Percentiles rank a stretch among this genome's conserved stretches.
Evolutionary conservation across 1,140 invertebrate genomes (phyloP).

Genomic region (Kradibia gibbosae): DNA sequence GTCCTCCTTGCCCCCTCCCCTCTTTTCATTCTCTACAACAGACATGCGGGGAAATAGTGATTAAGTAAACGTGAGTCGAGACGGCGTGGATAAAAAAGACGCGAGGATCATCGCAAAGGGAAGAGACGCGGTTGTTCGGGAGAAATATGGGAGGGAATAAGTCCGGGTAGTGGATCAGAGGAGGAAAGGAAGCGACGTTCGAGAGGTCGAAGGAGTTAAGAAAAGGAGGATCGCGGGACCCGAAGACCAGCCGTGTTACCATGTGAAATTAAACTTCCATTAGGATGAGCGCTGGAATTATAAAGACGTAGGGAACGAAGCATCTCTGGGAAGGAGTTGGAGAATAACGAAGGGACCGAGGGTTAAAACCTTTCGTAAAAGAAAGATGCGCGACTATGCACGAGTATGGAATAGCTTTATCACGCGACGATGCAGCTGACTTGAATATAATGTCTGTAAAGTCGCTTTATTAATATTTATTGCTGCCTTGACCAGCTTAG

Average conservation of each 20-base stretch:
- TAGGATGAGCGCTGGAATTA: slow-evolving; percentile 63
- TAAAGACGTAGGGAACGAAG: slow-evolving; percentile 56
- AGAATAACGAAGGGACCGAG: neutral
- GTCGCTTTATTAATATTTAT: neutral
- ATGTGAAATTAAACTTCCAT: slow-evolving; percentile 66
- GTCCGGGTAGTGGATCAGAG: slow-evolving; percentile 40
- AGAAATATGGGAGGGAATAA: neutral
- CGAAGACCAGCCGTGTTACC: slow-evolving; percentile 38
- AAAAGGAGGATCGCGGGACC: slow-evolving; percentile 39
- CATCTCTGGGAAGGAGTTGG: neutral
- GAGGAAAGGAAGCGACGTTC: slow-evolving; percentile 20
- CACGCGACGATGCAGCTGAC: neutral
- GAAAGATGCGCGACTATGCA: neutral
- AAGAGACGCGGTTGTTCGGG: neutral
- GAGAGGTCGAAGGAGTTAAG: slow-evolving; percentile 29
- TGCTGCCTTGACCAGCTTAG: neutral
- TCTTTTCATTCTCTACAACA: neutral
- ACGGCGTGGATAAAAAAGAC: slow-evolving; percentile 16
- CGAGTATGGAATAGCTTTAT: neutral
- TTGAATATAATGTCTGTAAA: neutral
- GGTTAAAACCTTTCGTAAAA: neutral
- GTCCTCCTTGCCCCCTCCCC: neutral
- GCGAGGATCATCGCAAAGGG: slow-evolving; percentile 7
- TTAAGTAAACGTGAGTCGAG: slow-evolving; percentile 39
- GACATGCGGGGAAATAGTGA: slow-evolving; percentile 40